Base-by-base conservation (phyloP, 2,888 invertebrate genomes). In the Dasysyrphus albostriatus region DNA sequence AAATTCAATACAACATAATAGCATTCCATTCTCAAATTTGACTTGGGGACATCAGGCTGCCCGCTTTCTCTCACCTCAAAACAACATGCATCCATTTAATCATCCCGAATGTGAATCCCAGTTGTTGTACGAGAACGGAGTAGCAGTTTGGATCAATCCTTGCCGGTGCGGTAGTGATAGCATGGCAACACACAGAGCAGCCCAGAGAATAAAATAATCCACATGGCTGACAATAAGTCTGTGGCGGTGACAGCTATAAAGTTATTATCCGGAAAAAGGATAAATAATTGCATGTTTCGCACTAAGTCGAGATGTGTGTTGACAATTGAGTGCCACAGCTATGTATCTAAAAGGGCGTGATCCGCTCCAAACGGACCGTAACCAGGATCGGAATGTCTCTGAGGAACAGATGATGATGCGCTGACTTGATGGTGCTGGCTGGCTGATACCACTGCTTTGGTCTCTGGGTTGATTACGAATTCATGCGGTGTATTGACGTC, bases 381-480 rank as follows among this genome's bases (percentile, higher is more conserved):
- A 49, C 39, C 37, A 39, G 39, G 51, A 51, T 51, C 19, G 58
- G 47, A 47, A 73, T 34, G 39, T 49, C 39, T 51, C 42, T 69
- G 51, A 39, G 58, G 34, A 56, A 56, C 80, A 49, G 49, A 67
- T 39, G 69, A 69, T 29, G 39, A 37, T 54, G 29, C 19, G 29
- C 19, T 51, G 49, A 8, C 9, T 9, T 16, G 16, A 3, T 16
- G 7, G 24, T 8, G 8, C 16, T 49, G 56, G 8, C 16, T 49
- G 56, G 49, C 12, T 49, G 32, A 5, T 39, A 34, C 12, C 32
- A 19, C 49, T 69, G 67, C 10, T 54, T n/a, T 69, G 54, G 54
- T 51, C 51, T 63, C 8, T 61, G 59, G 59, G 39, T 72, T 70
- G 47, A 82, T 82, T 76, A 72, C 47, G 67, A 76, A 61, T 82